Conservation (phyloP, 2,888 invertebrate species). For the Hydropsyche betteni region DNA sequence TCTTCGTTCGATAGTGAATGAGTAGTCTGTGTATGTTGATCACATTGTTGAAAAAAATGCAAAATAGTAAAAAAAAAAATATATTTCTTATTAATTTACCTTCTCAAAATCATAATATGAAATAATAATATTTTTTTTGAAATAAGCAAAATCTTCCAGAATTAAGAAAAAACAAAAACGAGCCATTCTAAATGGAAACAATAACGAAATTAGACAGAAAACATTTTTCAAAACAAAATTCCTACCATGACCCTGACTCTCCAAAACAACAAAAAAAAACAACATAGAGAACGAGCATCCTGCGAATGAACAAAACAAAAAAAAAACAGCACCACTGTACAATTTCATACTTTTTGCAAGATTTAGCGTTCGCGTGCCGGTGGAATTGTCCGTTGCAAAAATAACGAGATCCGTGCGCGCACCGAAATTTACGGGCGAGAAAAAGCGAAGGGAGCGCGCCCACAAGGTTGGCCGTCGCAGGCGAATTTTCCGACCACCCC, state of each 20-base stretch:
- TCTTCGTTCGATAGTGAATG: no score
- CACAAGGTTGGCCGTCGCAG: background rate
- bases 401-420: slow-evolving; percentile 47
- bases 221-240: background rate
- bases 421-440: slow-evolving; percentile 45
- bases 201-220: slow-evolving; percentile 14
- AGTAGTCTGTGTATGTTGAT: no score
- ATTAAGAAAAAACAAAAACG: no score
- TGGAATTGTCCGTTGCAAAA: slow-evolving; percentile 50
- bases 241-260: slow-evolving; percentile 11
- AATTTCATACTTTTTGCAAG: slow-evolving; percentile 37
- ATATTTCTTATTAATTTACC: no score
- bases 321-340: background rate
- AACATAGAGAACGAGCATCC: no score
- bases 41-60: no score
- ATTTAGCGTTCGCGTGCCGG: slow-evolving; percentile 29
- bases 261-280: background rate
- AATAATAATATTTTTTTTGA: no score
- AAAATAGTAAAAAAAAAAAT: no score
- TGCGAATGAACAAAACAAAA: no score
- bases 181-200: background rate
- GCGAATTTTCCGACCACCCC: no score
- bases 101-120: no score
- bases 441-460: slow-evolving; percentile 18
- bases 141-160: no score